Base-by-base conservation (phyloP, 1,140 invertebrate species). In the Charaxes varanes region DNA sequence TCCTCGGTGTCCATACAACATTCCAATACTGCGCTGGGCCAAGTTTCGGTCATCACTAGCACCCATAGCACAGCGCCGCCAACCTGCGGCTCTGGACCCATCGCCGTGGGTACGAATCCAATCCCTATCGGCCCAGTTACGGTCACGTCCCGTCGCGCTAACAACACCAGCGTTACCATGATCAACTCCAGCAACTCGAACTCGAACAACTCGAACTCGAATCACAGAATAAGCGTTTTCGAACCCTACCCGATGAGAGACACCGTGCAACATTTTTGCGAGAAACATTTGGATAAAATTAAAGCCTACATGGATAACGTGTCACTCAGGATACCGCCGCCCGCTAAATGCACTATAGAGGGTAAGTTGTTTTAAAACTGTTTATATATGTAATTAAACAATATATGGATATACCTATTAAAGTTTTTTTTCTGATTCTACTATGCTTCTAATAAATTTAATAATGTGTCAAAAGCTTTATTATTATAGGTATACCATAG, bases 241-340 rank as follows among this genome's bases (percentile, higher is more conserved):
- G 93, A 95, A 69, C 93, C 93, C 5, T 94, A 92, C 72, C 92
- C 87, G 1, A 94, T 94, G 92, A 71, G 92, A 14, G 95, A 97
- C 74, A 94, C 94, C 1, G 92, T 97, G 8, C 94, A 96, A 68
- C 93, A 96, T 78, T 97, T 97, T 80, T 97, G 94, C 85, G 94
- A 97, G 71, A 97, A 97, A 80, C 94, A 97, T 80, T 85, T 96
- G 41, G 90, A 94, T 56, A 96, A 95, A 74, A 96, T 97, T 26
- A 95, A 95, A 72, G 86, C 87, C 4, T 97, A 95, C 62, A 96
- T 97, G 92, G 91, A 93, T 43, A 94, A 94, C 68, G 89, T 97
- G 1, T 93, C 91, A 19, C 86, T 93, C 13, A 87, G 90, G 56
- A 88, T 97, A 56, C 95, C 95, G n/a, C 89, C 95, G 15, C 94